Conservation (phyloP, 1,140 invertebrate species). For the Anastatus disparis region DNA sequence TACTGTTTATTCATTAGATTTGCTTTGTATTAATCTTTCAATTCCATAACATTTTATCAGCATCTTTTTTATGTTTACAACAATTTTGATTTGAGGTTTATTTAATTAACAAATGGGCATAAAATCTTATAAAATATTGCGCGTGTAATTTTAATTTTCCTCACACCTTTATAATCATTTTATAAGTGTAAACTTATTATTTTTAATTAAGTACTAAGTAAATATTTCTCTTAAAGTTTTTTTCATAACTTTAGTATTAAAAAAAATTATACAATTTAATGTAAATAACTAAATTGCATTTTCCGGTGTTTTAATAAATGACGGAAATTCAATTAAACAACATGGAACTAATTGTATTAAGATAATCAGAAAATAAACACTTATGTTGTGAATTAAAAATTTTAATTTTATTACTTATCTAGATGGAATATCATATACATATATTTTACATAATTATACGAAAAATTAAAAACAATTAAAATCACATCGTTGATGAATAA, state of each 20-base stretch:
- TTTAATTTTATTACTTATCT: too few species aligned
- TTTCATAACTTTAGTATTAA: background rate
- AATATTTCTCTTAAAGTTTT: background rate
- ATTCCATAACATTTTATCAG: too few species aligned
- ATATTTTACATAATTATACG: too few species aligned
- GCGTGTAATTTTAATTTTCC: background rate
- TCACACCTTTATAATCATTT: background rate
- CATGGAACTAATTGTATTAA: background rate
- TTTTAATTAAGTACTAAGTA: background rate
- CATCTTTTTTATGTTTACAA: background rate
- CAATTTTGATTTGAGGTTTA: background rate
- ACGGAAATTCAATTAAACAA: constrained; percentile 3
- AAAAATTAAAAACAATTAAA: too few species aligned
- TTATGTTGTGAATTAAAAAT: too few species aligned
- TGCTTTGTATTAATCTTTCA: too few species aligned
- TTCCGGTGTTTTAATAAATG: background rate
- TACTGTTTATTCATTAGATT: too few species aligned
- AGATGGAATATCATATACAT: too few species aligned
- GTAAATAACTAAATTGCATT: background rate
- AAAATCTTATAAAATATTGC: constrained; percentile 3
- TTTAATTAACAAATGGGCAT: background rate
- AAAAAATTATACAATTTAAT: background rate
- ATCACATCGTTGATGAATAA: too few species aligned
- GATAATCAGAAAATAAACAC: constrained; percentile 6
- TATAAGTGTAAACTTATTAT: background rate